phyloP scores from a whole-genome alignment of 2,888 invertebrate genomes.

The Andrena camellia region DNA sequence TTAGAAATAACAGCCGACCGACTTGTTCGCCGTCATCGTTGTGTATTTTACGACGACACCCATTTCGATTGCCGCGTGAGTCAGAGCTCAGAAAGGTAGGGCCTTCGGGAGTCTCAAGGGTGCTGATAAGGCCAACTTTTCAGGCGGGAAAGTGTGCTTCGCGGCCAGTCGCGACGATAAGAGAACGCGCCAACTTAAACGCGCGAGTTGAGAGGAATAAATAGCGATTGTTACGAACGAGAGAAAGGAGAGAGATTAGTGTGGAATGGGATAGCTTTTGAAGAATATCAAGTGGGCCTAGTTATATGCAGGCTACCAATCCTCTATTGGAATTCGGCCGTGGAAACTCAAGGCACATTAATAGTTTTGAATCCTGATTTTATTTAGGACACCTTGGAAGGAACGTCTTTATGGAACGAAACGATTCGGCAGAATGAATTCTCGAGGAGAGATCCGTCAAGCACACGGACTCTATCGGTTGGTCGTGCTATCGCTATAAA shows the following conservation, averaged over 20 bases:
- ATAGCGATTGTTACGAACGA: neutral
- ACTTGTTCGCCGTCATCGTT: neutral
- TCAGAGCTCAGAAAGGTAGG: neutral
- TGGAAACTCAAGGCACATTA: too few relatives aligned
- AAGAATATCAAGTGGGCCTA: neutral
- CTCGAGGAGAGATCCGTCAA: too few relatives aligned
- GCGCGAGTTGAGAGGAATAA: neutral
- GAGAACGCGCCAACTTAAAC: neutral
- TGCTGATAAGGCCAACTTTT: neutral
- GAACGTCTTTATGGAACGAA: too few relatives aligned
- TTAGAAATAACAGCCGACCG: too few relatives aligned
- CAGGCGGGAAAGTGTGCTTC: neutral
- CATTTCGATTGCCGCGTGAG: neutral
- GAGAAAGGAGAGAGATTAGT: neutral
- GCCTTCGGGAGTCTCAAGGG: neutral
- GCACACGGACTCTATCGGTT: too few relatives aligned
- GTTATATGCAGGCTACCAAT: too few relatives aligned
- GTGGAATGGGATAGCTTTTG: neutral
- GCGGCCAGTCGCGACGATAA: neutral
- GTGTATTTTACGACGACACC: neutral
- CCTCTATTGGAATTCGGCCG: too few relatives aligned
- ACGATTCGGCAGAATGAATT: too few relatives aligned
- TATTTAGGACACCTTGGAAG: too few relatives aligned
- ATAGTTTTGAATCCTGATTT: too few relatives aligned
- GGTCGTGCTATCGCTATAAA: too few relatives aligned